Base-by-base conservation (phyloP, 2,888 invertebrate genomes). In the Eumacrocentrus americanus region DNA sequence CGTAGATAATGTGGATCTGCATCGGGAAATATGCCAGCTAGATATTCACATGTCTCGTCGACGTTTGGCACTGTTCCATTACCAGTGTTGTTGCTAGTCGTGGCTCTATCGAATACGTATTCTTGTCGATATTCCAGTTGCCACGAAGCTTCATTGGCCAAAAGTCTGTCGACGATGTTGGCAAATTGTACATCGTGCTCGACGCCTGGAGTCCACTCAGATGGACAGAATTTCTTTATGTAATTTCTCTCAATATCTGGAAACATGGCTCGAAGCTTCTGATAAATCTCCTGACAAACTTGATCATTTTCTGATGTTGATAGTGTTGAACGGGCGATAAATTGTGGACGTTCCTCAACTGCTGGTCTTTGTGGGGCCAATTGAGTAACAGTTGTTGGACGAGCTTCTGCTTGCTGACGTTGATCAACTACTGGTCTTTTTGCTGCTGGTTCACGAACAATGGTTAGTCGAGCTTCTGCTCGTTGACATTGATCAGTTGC, bases 1-100 rank as follows among this genome's bases (percentile, higher is more conserved):
- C 67, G 68, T n/a, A 81, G 60, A 63, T 68, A 71, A 2, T 56
- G 60, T 0, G 78, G 75, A 63, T 80, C 75, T 5, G 78, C 78
- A 37, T 80, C 65, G 2, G 80, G 77, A 48, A 81, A 75, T 38
- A 80, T 72, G 11, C 58, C 72, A 3, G 64, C 54, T 1, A 78
- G 60, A 54, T 69, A 67, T 9, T 63, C 59, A 44, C 67, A 65
- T 7, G 72, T 66, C 3, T 70, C 64, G 6, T 72, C 65, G 1
- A 65, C 42, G 18, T 63, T 63, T 18, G 35, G 29, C n/a, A 20
- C 23, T 14, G 7, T 22, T n/a, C n/a, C 23, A 20, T 9, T 44
- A 16, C 14, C 7, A n/a, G 23, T 23, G 5, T 1, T n/a, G 20
- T 51, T 11, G 16, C 22, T 52, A 25, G 9, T 20, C 25, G 22